Conservation (phyloP, 2,888 invertebrate genomes). For the Catocala nupta region DNA sequence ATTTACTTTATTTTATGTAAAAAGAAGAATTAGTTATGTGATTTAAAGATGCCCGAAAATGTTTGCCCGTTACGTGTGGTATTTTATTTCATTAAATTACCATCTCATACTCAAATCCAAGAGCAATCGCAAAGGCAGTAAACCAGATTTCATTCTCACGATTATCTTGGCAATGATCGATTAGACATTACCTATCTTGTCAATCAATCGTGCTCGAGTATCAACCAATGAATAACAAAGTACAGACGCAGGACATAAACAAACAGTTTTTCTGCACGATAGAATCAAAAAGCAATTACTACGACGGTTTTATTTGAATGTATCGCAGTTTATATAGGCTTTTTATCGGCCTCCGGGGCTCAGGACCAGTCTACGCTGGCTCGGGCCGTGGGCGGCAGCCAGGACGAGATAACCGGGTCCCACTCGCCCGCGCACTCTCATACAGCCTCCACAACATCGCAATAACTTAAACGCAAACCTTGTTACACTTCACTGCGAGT, state of each 20-base stretch:
- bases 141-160: background rate
- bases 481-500: slow-evolving; percentile 52
- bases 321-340: slow-evolving; percentile 17
- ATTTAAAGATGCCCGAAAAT: too few species aligned
- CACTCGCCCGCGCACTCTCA: slow-evolving; percentile 47
- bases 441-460: slow-evolving; percentile 51
- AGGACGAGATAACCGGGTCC: slow-evolving; percentile 57
- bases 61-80: too few species aligned
- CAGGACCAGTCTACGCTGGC: slow-evolving; percentile 41
- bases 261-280: slow-evolving; percentile 12
- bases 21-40: too few species aligned
- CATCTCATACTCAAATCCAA: too few species aligned
- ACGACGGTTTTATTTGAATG: slow-evolving; percentile 16
- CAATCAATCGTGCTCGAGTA: slow-evolving; percentile 4
- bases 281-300: slow-evolving; percentile 16
- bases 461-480: slow-evolving; percentile 64
- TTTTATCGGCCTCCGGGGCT: slow-evolving; percentile 31
- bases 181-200: slow-evolving; percentile 9
- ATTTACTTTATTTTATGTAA: too few species aligned
- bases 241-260: slow-evolving; percentile 4
- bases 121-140: too few species aligned
- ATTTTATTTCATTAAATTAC: too few species aligned
- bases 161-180: slow-evolving; percentile 11
- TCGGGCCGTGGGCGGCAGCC: slow-evolving; percentile 47
- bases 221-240: slow-evolving; percentile 2